Percentiles rank a stretch among this genome's conserved stretches.
These are phyloP conservation scores for Sorex maritimensis DNA, from an alignment of 2,797 vertebrate genomes.

Conservation along the genomic window DNA sequence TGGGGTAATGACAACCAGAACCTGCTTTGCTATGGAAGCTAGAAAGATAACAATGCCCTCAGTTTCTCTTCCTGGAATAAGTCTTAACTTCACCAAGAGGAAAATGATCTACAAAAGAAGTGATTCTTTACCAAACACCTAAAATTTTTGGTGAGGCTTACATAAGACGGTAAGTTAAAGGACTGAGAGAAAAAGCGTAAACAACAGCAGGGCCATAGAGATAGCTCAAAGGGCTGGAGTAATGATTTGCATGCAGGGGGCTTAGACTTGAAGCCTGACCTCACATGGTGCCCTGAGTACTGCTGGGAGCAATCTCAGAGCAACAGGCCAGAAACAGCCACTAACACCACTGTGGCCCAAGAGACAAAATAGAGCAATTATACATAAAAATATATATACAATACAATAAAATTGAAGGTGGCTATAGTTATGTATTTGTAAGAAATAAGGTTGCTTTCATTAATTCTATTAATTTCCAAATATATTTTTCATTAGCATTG, in stretches of 20 bases:
- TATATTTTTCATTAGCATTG: neutral
- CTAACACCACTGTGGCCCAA: no score
- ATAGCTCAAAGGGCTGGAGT: no score
- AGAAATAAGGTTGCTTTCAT: slow-evolving; percentile 7
- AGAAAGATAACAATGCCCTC: neutral
- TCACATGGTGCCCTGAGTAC: no score
- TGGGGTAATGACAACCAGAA: neutral
- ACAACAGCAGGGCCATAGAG: no score
- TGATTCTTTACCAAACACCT: neutral
- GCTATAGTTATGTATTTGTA: neutral
- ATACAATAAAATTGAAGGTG: no score
- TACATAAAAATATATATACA: no score
- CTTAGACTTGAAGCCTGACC: no score
- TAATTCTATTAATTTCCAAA: slow-evolving; percentile 16
- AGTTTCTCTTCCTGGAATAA: neutral
- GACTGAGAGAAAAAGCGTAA: slow-evolving; percentile 26
- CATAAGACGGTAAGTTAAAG: neutral
- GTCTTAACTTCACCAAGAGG: slow-evolving; percentile 7
- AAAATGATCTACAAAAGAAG: slow-evolving; percentile 4
- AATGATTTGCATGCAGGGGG: no score
- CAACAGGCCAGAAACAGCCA: no score
- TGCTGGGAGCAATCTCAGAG: no score
- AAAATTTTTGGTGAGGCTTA: neutral
- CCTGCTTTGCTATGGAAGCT: neutral
- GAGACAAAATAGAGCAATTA: no score